Evolutionary conservation across 2,888 invertebrate species (phyloP).

Genomic region (Oxytorus armatus): DNA sequence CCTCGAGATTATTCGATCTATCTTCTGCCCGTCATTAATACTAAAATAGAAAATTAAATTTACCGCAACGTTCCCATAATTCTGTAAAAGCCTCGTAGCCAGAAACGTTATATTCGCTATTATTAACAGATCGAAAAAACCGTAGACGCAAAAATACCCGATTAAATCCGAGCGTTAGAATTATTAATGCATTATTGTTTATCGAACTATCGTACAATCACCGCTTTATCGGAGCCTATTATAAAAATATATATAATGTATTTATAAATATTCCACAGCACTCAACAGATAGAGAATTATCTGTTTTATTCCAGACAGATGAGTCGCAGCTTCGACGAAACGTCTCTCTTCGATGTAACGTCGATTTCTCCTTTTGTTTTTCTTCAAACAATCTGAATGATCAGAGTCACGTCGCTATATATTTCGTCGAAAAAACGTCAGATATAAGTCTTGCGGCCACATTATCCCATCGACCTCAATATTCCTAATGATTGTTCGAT

Average conservation of each 20-base stretch:
- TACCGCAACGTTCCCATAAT: background rate
- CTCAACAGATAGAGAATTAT: constrained; percentile 37
- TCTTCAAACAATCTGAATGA: constrained; percentile 28
- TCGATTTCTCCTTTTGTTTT: background rate
- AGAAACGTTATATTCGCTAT: too few species aligned
- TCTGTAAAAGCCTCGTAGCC: background rate
- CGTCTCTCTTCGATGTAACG: constrained; percentile 5
- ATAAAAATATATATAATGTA: constrained; percentile 64
- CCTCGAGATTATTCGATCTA: background rate
- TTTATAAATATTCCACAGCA: constrained; percentile 63
- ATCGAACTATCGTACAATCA: constrained; percentile 52
- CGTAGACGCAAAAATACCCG: constrained; percentile 4
- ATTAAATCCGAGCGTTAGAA: constrained; percentile 15
- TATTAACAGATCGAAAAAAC: background rate
- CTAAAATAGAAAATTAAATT: background rate
- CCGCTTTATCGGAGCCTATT: constrained; percentile 24
- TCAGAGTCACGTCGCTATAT: too few species aligned
- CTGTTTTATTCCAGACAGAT: constrained; percentile 1
- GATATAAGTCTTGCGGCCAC: too few species aligned
- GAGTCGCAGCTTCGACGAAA: background rate
- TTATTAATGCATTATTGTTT: constrained; percentile 40
- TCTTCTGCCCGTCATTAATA: background rate
- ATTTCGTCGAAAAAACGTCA: too few species aligned
- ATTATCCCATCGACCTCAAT: background rate
- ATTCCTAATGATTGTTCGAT: constrained; percentile 27